Base-by-base conservation (phyloP, 2,888 invertebrate species). In the Galeopsomyia nigrocyanea region DNA sequence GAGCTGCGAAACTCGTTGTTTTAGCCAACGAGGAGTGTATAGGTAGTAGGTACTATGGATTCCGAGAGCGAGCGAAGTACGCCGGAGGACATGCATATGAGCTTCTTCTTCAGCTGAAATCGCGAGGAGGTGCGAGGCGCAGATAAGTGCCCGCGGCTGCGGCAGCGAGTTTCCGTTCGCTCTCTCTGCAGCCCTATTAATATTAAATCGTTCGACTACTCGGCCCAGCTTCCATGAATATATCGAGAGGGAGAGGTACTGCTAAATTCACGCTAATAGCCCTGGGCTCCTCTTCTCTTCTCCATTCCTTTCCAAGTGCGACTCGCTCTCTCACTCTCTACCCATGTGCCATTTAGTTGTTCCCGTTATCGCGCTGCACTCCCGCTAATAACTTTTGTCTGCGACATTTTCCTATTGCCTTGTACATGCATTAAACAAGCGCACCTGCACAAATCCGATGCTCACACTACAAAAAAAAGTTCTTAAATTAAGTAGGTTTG, bases 201-300 rank as follows among this genome's bases (percentile, higher is more conserved):
- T 73, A 73, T 73, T 68, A 68, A 73, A 73, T 73, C 61, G 63
- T 62, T 56, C 64, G 66, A 22, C 39, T 39, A 39, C 39, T 39
- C 39, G 39, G 10, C 13, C 58, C 17, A 26, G 58, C 60, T 21
- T 62, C 62, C 67, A 63, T 72, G 64, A 51, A 68, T 72, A 60
- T 39, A 50, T 63, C 39, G 51, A 26, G 56, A 13, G 63, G 26
- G 50, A 13, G 46, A 9, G 17, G 60, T 14, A 19, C 47, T 46
- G 61, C 26, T 61, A 50, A 57, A 46, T 39, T 31, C 63, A 56
- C 58, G 65, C 58, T 72, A 72, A 72, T 63, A 72, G 58, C 63
- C 63, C 46, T 58, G 64, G 57, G 56, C 53, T 63, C 7, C 39
- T 39, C 39, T 39, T 39, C 39, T 39, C 39, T 39, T 39, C 3